Evolutionary conservation across 1,140 invertebrate genomes (phyloP), one percentile per base, ranked within the genome.

Genomic region (Trinorchestia longiramus): DNA sequence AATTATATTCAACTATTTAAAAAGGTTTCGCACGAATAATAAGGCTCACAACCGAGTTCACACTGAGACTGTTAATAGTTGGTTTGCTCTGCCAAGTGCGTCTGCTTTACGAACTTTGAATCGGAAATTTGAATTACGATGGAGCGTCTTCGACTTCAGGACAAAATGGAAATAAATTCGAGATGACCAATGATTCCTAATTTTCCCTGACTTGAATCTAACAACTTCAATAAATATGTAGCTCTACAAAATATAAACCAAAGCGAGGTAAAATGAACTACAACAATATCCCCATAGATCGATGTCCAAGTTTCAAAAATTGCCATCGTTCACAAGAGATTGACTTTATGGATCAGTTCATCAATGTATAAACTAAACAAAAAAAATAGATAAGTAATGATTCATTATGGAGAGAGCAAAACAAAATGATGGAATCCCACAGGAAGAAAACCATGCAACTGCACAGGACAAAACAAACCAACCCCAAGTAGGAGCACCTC

Each of bases 391-490:
- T 77, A 23, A 28, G 15, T 77, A 36, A 77, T 77, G 3, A 77
- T 77, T 36, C 1, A 77, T 36, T 15, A 77, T n/a, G 28, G 62
- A 77, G 62, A 23, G 62, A 19, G 11, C 8, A 77, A 77, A 36
- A 28, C 62, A 15, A 77, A 15, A 53, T 53, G 19, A 53, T 53
- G 47, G 47, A 19, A 77, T 15, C 62, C 62, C 62, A 77, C 62
- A 77, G 15, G 8, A 28, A 77, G 28, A 28, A 94, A 47, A 47
- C 36, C 43, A 92, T 92, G 92, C 43, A 47, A 41, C 8, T 42
- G 43, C 43, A 94, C n/a, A 42, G 8, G 92, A 36, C 88, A 90
- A 94, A 94, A 94, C 92, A 45, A 94, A 94, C 92, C 92, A 47
- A 94, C 92, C 92, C 43, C 17, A 94, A 94, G 92, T 8, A 77